A percentile compares a stretch with the other conserved stretches of the same genome.
Evolutionary conservation across 2,797 vertebrate genomes (phyloP).

Genomic region (Catostomus latipinnis): DNA sequence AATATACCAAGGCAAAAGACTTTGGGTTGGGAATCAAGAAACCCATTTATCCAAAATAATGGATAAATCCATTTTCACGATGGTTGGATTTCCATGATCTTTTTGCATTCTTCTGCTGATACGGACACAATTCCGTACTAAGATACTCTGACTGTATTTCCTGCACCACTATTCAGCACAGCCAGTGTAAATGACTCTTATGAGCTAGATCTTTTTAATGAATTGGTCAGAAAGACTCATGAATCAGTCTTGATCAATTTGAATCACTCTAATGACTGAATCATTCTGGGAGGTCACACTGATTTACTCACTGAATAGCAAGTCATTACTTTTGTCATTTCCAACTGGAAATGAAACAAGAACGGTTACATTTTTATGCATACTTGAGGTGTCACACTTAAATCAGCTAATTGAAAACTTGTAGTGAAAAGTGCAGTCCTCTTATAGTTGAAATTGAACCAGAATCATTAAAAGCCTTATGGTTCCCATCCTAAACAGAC

Average conservation of each 20-base stretch:
- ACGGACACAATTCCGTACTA: not conserved
- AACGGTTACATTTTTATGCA: too few relatives aligned
- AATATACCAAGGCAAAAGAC: slow-evolving; percentile 4
- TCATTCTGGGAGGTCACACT: too few relatives aligned
- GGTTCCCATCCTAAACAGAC: slow-evolving; percentile 53
- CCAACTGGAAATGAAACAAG: too few relatives aligned
- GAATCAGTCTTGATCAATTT: too few relatives aligned
- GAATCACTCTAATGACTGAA: too few relatives aligned
- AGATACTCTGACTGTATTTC: not conserved
- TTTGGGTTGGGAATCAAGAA: not conserved
- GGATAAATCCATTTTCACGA: too few relatives aligned
- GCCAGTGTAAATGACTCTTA: too few relatives aligned
- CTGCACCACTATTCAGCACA: not conserved
- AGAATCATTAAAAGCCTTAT: not conserved
- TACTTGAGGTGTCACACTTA: not conserved
- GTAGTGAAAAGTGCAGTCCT: slow-evolving; percentile 1
- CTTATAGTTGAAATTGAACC: not conserved
- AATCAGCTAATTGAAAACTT: not conserved
- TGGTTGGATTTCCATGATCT: not conserved
- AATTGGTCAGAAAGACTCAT: too few relatives aligned
- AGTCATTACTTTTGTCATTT: too few relatives aligned
- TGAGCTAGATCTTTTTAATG: too few relatives aligned
- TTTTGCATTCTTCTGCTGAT: slow-evolving; percentile 1
- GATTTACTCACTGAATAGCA: too few relatives aligned
- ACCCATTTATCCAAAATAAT: not conserved